Base-by-base conservation (phyloP, 2,797 vertebrate genomes). In the Myotis planiceps region DNA sequence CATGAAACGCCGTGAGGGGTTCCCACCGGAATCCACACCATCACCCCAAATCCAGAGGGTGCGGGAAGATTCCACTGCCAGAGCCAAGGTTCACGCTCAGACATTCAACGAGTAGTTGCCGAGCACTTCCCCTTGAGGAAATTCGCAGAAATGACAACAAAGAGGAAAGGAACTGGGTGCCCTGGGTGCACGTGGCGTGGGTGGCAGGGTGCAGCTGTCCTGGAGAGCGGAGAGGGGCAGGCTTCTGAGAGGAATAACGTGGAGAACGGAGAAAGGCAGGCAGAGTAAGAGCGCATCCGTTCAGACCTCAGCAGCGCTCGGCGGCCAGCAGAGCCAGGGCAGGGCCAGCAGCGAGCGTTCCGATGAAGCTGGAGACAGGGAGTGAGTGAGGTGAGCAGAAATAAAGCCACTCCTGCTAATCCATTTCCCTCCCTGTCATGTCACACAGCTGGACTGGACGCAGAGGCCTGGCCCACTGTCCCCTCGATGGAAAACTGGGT, bases 291-390 rank as follows among this genome's bases (percentile, higher is more conserved):
- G 39, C 3, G 0, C 7, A 6, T 29, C 27, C 85, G 32, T 69
- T 63, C 10, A 14, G 65, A 47, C 14, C 34, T 19, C 42, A 69
- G 47, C 75, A 49, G 47, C 21, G 60, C 47, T 27, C 9, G 15
- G 37, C 9, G 0, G 5, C 2, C 45, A 80, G 39, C 19, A 69
- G 32, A 9, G 45, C 21, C 0, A 13, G 0, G 4, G 14, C 8
- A 23, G 16, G 1, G 27, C 66, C 63, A 9, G 45, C 27, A 29
- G 13, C 0, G 0, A 58, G 8, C 9, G 9, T 37, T 63, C 23
- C 25, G 47, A 12, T 12, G 47, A 5, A 68, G 8, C 9, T 23
- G 55, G 53, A 19, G 29, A 10, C 19, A 32, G 19, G 66, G 83
- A n/a, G 9, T 12, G 15, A 18, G 1, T 2, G 5, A 92, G 12